Evolutionary conservation across 64 coral and sea anemone species (phyloP).

Genomic region (Anthopleura sola): DNA sequence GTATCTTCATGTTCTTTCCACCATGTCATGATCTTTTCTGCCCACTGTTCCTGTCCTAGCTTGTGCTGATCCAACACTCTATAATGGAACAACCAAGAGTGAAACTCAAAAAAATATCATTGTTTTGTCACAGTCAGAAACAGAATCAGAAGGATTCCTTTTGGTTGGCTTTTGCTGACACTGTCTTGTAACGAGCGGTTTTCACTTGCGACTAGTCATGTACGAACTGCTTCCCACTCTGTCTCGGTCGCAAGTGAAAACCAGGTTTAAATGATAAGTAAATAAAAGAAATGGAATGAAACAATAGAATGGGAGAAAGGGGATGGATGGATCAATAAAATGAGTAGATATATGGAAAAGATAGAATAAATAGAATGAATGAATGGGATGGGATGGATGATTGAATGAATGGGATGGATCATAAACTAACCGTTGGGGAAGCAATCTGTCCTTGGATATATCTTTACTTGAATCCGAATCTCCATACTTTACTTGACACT

Average conservation of each 20-base stretch:
- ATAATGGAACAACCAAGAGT: not conserved
- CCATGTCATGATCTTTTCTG: constrained; percentile 59
- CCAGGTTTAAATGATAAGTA: too few species aligned
- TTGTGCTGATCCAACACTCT: constrained; percentile 58
- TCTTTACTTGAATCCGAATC: constrained; percentile 9
- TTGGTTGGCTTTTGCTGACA: too few species aligned
- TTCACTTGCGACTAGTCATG: too few species aligned
- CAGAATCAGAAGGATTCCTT: too few species aligned
- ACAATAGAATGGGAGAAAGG: not conserved
- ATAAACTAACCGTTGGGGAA: constrained; percentile 7
- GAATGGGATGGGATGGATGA: not conserved
- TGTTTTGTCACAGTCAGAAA: too few species aligned
- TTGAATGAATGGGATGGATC: not conserved
- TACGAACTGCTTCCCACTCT: too few species aligned
- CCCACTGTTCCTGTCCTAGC: constrained; percentile 56
- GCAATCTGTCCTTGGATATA: constrained; percentile 7
- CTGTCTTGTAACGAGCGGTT: too few species aligned
- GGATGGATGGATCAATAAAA: not conserved
- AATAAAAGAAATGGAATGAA: too few species aligned
- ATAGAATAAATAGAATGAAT: not conserved
- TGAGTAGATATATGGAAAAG: not conserved
- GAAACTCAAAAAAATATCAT: not conserved
- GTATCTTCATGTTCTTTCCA: constrained; percentile 72
- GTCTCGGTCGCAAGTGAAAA: too few species aligned
- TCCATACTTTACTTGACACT: constrained; percentile 34